Percentiles rank a stretch among this genome's conserved stretches.
These are phyloP conservation scores for Orchesella flavescens DNA, from an alignment of 2,888 invertebrate species.

Conservation along the genomic window DNA sequence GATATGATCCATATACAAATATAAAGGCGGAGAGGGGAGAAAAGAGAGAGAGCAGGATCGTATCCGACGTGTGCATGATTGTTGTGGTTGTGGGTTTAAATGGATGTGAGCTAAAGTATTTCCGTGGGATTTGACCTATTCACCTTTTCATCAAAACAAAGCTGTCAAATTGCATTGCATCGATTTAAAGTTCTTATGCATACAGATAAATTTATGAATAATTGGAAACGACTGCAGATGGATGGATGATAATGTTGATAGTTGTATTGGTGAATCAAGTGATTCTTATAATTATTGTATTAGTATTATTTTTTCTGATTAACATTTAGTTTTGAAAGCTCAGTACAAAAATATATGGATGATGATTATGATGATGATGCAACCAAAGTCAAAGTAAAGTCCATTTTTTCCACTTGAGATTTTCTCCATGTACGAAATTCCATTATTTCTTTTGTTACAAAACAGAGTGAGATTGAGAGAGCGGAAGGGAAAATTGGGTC, in stretches of 20 bases:
- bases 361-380: no score
- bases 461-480: constrained; percentile 2
- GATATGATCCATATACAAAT: constrained; percentile 16
- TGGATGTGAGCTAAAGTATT: not conserved
- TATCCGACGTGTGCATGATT: not conserved
- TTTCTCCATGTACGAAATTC: not conserved
- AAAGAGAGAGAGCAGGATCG: not conserved
- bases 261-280: no score
- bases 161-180: no score
- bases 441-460: not conserved
- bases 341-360: no score
- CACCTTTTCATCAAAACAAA: not conserved
- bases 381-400: not conserved
- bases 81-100: not conserved
- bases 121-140: not conserved
- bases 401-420: constrained; percentile 4
- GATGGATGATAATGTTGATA: no score
- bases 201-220: no score
- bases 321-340: no score
- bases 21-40: not conserved
- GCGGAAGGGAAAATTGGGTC: constrained; percentile 24
- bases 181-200: no score
- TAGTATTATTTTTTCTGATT: no score
- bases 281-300: no score
- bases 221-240: no score